These are phyloP conservation scores for Odobenus rosmarus DNA, from an alignment of 2,113 vertebrate species.

Conservation along the genomic window DNA sequence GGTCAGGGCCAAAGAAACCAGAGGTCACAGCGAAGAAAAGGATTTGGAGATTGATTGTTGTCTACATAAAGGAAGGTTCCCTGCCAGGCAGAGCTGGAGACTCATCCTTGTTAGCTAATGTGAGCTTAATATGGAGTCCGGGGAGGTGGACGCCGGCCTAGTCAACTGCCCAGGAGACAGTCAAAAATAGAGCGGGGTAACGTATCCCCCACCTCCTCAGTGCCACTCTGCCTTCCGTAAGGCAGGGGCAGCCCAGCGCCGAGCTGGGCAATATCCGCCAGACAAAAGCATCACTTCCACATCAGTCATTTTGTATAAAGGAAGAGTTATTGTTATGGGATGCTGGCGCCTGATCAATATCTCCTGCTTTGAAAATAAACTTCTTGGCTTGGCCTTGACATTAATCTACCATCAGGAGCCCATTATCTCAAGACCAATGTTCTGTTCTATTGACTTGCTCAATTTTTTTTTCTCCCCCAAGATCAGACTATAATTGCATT, in stretches of 20 bases:
- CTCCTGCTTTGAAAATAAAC: constrained; percentile 75
- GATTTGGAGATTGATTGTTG: constrained; percentile 14
- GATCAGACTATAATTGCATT: constrained; percentile 71
- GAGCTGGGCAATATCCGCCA: background rate
- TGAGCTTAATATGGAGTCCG: background rate
- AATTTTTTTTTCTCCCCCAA: constrained; percentile 64
- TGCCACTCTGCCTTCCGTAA: accelerated
- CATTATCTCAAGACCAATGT: constrained; percentile 69
- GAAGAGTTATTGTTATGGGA: constrained; percentile 70
- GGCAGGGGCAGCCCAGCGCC: background rate
- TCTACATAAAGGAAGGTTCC: background rate
- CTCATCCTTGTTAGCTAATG: background rate
- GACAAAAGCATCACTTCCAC: constrained; percentile 43
- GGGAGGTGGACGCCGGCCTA: constrained; percentile 12
- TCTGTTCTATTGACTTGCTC: constrained; percentile 74
- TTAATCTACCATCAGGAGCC: constrained; percentile 71
- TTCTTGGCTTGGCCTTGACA: constrained; percentile 70
- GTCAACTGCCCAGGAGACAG: background rate
- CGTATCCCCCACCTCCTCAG: background rate
- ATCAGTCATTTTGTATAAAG: constrained; percentile 66
- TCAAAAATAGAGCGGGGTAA: background rate
- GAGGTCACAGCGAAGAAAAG: constrained; percentile 21
- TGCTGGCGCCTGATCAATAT: constrained; percentile 69
- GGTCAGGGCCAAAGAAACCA: background rate
- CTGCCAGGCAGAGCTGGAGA: background rate